Evolutionary conservation across 2,113 vertebrate genomes (phyloP).

Genomic region (Artemisiospiza belli): DNA sequence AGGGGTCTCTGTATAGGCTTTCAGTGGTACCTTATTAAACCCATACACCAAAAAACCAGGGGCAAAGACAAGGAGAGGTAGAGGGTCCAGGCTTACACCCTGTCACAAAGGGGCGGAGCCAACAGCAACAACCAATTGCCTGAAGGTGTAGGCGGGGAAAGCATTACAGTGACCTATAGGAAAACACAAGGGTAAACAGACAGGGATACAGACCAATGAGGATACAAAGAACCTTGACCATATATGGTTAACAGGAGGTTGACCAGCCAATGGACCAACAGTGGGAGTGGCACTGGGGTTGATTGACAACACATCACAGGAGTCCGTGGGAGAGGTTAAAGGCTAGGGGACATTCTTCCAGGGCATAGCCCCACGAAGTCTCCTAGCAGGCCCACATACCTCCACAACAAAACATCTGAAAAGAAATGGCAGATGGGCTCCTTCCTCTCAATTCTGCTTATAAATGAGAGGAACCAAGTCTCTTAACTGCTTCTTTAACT

Average conservation of each 20-base stretch:
- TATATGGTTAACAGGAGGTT: neutral
- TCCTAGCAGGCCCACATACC: too few relatives aligned
- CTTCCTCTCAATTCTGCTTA: neutral
- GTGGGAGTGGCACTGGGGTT: neutral
- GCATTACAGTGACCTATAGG: neutral
- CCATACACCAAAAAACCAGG: neutral
- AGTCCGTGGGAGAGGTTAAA: neutral
- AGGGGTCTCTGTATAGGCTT: neutral
- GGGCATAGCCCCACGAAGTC: neutral
- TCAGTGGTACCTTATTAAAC: rapidly evolving
- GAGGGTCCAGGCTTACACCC: neutral
- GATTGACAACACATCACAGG: neutral
- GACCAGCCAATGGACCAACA: neutral
- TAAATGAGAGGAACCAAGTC: neutral
- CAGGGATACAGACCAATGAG: neutral
- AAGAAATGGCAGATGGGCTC: neutral
- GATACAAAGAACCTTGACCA: neutral
- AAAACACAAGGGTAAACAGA: neutral
- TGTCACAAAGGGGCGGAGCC: neutral
- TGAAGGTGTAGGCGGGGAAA: neutral
- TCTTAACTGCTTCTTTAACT: neutral
- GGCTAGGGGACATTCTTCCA: neutral
- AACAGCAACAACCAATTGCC: neutral
- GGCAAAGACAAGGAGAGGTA: neutral
- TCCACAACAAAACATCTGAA: neutral